These are phyloP conservation scores for Nothoprocta pentlandii DNA, from an alignment of 2,113 vertebrate genomes.

Conservation along the genomic window DNA sequence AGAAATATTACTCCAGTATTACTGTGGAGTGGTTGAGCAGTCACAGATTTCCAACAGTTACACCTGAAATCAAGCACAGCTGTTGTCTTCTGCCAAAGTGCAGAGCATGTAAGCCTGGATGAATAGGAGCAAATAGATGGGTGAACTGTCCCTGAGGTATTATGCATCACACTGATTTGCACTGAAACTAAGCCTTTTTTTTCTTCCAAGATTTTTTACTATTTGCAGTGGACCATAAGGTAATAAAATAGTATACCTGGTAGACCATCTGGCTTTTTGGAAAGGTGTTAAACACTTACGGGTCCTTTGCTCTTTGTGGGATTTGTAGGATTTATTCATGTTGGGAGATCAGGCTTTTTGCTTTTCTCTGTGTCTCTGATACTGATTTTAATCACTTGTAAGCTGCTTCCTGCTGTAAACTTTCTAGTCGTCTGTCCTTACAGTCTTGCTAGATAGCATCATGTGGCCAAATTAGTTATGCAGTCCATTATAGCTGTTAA, in stretches of 20 bases:
- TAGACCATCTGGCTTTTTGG: fast-evolving
- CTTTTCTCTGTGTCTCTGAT: background rate
- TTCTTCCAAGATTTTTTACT: background rate
- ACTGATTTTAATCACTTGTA: background rate
- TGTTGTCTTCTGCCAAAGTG: background rate
- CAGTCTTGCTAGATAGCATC: background rate
- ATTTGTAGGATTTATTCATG: background rate
- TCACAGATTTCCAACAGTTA: background rate
- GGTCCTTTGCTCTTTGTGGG: background rate
- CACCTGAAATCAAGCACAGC: fast-evolving
- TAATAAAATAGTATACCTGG: background rate
- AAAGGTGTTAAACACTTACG: background rate
- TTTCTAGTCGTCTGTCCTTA: background rate
- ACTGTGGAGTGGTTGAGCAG: background rate
- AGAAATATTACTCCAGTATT: background rate
- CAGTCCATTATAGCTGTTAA: background rate
- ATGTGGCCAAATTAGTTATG: background rate
- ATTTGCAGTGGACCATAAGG: background rate
- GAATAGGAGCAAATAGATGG: background rate
- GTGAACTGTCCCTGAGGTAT: background rate
- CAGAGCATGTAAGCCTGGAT: background rate
- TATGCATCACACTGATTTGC: background rate
- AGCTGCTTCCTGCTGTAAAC: background rate
- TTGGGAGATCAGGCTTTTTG: background rate
- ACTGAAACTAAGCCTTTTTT: background rate